Evolutionary conservation across 2,888 invertebrate genomes (phyloP).

Genomic region (Oegoconia quadripuncta): DNA sequence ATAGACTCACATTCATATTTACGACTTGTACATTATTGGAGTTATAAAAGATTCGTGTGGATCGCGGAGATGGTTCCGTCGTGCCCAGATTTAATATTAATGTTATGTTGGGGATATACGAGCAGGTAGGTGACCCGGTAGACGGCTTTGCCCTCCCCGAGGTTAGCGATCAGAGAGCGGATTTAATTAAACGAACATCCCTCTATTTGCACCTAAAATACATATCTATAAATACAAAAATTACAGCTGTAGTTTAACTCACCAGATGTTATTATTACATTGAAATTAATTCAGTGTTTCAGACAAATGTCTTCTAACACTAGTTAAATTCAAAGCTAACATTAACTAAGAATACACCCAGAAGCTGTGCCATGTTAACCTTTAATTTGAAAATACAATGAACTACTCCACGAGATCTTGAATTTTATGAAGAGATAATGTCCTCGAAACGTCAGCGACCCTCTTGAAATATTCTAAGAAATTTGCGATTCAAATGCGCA

Average conservation of each 20-base stretch:
- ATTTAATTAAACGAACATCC: conserved; percentile 26
- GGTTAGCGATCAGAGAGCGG: conserved; percentile 34
- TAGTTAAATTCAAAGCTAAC: background rate
- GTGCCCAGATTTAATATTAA: conserved; percentile 43
- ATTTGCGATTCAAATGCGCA: conserved; percentile 78
- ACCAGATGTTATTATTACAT: background rate
- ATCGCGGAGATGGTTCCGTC: conserved; percentile 25
- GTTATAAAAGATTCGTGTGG: conserved; percentile 27
- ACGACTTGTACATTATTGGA: conserved; percentile 25
- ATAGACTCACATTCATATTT: conserved; percentile 25
- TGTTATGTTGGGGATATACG: conserved; percentile 34
- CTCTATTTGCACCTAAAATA: conserved; percentile 2
- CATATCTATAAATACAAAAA: background rate
- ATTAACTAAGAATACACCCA: conserved; percentile 1
- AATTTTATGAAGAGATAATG: conserved; percentile 78
- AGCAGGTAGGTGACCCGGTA: conserved; percentile 20
- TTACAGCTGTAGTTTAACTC: background rate
- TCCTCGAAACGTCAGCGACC: conserved; percentile 71
- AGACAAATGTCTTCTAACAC: background rate
- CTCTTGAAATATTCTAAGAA: conserved; percentile 77
- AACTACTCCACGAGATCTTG: conserved; percentile 69
- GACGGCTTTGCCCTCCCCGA: conserved; percentile 26
- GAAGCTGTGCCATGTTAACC: conserved; percentile 36
- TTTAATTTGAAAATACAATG: conserved; percentile 67
- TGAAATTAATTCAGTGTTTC: too few relatives aligned